Percentiles rank a stretch among this genome's conserved stretches.
Conservation (phyloP, 1,140 invertebrate genomes). For the Hetaerina americana region DNA sequence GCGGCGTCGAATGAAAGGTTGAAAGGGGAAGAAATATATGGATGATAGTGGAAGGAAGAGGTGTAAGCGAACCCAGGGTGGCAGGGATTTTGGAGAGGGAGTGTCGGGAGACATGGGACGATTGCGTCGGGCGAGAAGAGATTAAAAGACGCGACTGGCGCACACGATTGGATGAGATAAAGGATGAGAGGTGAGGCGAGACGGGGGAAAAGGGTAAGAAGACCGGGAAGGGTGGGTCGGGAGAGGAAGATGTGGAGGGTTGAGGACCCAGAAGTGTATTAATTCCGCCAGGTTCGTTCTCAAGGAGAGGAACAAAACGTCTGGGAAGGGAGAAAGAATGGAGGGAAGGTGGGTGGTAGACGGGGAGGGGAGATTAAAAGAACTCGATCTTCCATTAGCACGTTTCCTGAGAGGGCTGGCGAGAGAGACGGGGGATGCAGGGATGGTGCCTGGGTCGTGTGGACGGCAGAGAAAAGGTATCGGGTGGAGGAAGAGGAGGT, state of each 20-base stretch:
- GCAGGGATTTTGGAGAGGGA: no score
- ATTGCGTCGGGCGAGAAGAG: conserved; percentile 7
- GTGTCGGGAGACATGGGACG: conserved; percentile 20
- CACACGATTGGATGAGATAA: no score
- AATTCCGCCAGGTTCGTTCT: no score
- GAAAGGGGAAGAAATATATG: no score
- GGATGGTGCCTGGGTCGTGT: not conserved
- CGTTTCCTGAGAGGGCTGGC: not conserved
- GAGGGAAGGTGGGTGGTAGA: not conserved
- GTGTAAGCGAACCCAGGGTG: no score
- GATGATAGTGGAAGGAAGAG: no score
- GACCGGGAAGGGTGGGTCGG: no score
- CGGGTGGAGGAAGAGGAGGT: not conserved
- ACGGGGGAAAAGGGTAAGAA: no score
- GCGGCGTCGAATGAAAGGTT: no score
- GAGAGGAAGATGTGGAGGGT: not conserved
- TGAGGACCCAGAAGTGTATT: not conserved
- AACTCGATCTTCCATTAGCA: not conserved
- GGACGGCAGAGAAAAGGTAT: no score
- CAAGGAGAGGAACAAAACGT: not conserved
- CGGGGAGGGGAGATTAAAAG: conserved; percentile 12
- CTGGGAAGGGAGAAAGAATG: not conserved
- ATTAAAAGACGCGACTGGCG: not conserved
- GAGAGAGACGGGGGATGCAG: no score
- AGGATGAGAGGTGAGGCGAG: no score